phyloP scores from a whole-genome alignment of 2,113 vertebrate genomes.

The Butastur rufipennis region DNA sequence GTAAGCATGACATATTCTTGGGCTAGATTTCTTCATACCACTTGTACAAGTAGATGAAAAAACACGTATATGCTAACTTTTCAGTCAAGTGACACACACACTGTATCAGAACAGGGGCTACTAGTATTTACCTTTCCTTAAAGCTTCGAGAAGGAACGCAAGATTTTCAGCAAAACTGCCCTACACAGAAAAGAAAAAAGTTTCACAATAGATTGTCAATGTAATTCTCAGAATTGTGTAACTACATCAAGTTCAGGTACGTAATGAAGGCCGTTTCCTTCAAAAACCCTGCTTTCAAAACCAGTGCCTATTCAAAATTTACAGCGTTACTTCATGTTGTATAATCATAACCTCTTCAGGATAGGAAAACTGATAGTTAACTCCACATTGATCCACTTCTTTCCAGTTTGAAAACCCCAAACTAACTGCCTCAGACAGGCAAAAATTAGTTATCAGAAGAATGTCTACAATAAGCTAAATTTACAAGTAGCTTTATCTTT shows the following conservation, averaged over 20 bases:
- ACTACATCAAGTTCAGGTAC: background rate
- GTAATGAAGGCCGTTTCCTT: background rate
- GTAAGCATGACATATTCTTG: background rate
- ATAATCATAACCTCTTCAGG: background rate
- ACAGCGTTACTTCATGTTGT: background rate
- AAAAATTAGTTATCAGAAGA: background rate
- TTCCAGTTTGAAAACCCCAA: background rate
- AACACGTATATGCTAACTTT: background rate
- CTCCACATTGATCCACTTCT: background rate
- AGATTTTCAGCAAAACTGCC: conserved; percentile 98
- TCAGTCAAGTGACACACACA: background rate
- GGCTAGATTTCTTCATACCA: background rate
- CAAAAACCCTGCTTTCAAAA: background rate
- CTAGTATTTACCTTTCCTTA: conserved; percentile 84
- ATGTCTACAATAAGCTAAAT: background rate
- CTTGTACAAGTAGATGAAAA: background rate
- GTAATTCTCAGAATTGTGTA: background rate
- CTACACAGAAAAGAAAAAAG: conserved; percentile 61
- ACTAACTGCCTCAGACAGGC: background rate
- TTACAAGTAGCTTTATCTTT: background rate
- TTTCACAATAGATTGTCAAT: background rate
- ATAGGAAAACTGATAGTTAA: background rate
- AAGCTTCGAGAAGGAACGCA: conserved; percentile 88
- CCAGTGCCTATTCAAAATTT: rapidly evolving
- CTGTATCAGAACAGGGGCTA: background rate